Evolutionary conservation across 2,797 vertebrate species (phyloP).

Genomic region (Arrhamphus sclerolepis): DNA sequence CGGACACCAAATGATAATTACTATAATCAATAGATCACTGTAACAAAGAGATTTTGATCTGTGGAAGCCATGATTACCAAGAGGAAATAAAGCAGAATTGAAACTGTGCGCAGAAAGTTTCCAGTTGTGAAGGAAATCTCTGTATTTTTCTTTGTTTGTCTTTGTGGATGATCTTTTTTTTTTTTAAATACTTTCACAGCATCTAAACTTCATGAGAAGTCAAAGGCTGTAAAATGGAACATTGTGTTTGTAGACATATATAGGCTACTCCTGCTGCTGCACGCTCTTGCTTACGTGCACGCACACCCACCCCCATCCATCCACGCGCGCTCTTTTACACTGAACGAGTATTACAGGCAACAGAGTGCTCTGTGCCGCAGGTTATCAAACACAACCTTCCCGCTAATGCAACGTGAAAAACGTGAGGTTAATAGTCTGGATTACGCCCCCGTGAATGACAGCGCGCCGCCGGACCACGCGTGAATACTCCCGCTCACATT

Average conservation of each 20-base stretch:
- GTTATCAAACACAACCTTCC: conserved; percentile 53
- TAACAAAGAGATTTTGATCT: background rate
- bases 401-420: conserved; percentile 57
- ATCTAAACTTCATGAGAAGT: background rate
- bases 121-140: too few relatives aligned
- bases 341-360: conserved; percentile 49
- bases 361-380: conserved; percentile 50
- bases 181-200: background rate
- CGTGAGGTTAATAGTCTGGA: conserved; percentile 63
- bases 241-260: conserved; percentile 13
- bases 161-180: too few relatives aligned
- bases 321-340: background rate
- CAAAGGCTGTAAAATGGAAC: conserved; percentile 1
- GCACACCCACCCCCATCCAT: conserved; percentile 6
- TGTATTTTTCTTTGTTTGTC: too few relatives aligned
- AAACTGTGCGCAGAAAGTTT: too few relatives aligned
- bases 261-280: conserved; percentile 28
- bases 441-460: conserved; percentile 54
- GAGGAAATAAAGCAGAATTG: too few relatives aligned
- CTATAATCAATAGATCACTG: background rate
- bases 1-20: background rate
- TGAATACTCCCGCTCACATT: too few relatives aligned
- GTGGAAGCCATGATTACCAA: too few relatives aligned
- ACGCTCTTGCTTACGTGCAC: conserved; percentile 52
- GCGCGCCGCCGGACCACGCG: conserved; percentile 19